These are phyloP conservation scores for Pocillopora meandrina DNA, from an alignment of 92 coral and sea anemone genomes.

Conservation along the genomic window DNA sequence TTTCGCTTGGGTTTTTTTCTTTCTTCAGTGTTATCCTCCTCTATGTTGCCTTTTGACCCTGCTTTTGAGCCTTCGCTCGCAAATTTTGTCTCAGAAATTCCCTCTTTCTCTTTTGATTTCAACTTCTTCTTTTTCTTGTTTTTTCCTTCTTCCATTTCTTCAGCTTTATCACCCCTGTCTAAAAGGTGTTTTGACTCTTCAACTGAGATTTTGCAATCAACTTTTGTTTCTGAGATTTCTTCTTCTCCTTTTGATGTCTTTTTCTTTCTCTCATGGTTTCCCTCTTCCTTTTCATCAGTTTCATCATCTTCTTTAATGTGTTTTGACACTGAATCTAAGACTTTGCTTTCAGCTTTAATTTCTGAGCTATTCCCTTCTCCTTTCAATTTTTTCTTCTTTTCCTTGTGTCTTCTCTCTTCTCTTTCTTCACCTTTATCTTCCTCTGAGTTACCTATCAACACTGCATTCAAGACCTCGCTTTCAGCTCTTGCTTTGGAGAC, in stretches of 20 bases:
- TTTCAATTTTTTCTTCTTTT: conserved; percentile 4
- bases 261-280: background rate
- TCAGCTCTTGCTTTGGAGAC: background rate
- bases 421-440: background rate
- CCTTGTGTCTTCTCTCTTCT: background rate
- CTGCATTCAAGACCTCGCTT: background rate
- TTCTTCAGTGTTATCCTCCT: background rate
- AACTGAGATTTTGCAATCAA: background rate
- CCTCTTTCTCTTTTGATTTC: background rate
- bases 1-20: background rate
- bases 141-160: background rate
- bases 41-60: background rate
- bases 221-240: background rate
- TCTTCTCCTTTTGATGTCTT: background rate
- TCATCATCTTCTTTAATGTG: background rate
- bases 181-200: background rate
- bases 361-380: background rate
- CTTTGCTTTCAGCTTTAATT: background rate
- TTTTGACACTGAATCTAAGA: background rate
- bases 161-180: background rate
- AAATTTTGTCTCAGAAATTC: background rate
- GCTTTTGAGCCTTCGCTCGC: background rate
- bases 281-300: background rate
- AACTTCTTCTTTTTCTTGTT: conserved; percentile 4
- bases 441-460: background rate